These are phyloP conservation scores for Elymnias hypermnestra DNA, from an alignment of 1,140 invertebrate species.

Conservation along the genomic window DNA sequence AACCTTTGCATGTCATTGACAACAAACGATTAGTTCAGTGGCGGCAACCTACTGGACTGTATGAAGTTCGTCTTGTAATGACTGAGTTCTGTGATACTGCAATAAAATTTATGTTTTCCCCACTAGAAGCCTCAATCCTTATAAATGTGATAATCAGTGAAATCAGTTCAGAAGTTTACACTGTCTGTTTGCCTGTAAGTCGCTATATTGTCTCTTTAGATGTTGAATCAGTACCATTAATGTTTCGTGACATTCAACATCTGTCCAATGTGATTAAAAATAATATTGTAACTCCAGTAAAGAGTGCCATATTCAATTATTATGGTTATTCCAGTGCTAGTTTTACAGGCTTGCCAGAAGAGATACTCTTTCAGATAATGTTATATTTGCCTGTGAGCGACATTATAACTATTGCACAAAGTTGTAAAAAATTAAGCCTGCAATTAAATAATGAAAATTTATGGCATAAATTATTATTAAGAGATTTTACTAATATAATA, in stretches of 20 bases:
- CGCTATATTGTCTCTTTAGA: conserved; percentile 46
- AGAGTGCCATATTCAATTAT: conserved; percentile 49
- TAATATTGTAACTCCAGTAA: conserved; percentile 46
- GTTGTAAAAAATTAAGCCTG: conserved; percentile 37
- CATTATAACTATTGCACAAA: conserved; percentile 40
- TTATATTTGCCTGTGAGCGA: conserved; percentile 36
- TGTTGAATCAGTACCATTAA: conserved; percentile 42
- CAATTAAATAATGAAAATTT: conserved; percentile 38
- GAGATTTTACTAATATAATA: conserved; percentile 39
- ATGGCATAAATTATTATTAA: conserved; percentile 48
- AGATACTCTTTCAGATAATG: conserved; percentile 47
- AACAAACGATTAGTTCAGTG: conserved; percentile 28
- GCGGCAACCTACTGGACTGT: conserved; percentile 31
- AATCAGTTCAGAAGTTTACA: conserved; percentile 46
- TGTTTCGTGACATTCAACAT: conserved; percentile 54
- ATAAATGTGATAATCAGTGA: conserved; percentile 49
- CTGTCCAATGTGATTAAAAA: conserved; percentile 48
- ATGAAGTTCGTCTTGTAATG: conserved; percentile 45
- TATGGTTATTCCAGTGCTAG: conserved; percentile 57
- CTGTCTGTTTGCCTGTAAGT: conserved; percentile 45
- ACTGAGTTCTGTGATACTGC: conserved; percentile 32
- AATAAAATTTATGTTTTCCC: conserved; percentile 47
- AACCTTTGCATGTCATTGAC: conserved; percentile 19
- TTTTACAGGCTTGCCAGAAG: conserved; percentile 61
- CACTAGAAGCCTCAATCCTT: conserved; percentile 37